Conservation (phyloP, 2,113 vertebrate genomes). For the Malurus alboscapulatus region DNA sequence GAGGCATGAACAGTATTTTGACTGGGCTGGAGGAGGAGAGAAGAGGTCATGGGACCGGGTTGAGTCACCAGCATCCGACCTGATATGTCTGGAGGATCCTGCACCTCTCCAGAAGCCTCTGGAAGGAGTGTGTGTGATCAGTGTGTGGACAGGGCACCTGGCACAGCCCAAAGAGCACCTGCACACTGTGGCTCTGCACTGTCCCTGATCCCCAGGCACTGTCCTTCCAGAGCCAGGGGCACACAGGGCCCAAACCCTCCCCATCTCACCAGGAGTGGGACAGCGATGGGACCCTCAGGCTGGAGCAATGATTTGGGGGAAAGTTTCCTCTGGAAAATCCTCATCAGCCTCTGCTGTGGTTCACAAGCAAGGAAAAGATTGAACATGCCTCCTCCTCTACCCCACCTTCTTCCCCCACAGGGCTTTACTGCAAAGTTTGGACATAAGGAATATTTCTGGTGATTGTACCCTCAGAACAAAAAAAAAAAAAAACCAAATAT, state of each 20-base stretch:
- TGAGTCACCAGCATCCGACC: slow-evolving; percentile 49
- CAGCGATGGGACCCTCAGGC: background rate
- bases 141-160: accelerated
- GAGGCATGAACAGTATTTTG: background rate
- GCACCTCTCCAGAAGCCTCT: slow-evolving; percentile 16
- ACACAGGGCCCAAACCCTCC: background rate
- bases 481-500: background rate
- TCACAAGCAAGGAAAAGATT: background rate
- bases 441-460: background rate
- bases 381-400: background rate
- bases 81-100: accelerated
- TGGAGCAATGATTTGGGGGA: background rate
- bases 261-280: background rate
- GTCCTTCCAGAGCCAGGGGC: background rate
- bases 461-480: background rate
- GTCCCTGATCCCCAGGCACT: background rate
- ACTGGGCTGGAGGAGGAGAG: background rate
- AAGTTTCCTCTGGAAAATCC: background rate
- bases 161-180: background rate
- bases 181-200: accelerated
- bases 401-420: background rate
- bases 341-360: background rate
- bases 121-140: background rate
- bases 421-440: background rate
- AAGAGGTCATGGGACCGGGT: background rate